Evolutionary conservation across 2,113 vertebrate species (phyloP).

Genomic region (Syngnathus typhle): DNA sequence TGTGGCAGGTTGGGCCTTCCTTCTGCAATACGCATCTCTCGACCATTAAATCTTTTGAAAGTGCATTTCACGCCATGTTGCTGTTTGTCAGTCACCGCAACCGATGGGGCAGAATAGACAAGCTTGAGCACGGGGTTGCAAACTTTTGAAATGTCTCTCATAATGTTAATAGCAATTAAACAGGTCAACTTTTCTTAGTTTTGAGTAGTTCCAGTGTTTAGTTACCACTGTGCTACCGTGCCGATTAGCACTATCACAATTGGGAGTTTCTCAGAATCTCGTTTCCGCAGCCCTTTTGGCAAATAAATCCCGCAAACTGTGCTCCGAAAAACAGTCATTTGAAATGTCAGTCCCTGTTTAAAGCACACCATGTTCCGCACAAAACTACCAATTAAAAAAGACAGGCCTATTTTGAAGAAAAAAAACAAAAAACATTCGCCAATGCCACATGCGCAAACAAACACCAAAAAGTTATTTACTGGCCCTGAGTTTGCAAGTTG

Average conservation of each 20-base stretch:
- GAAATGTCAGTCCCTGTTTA: neutral
- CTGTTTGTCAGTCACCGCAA: neutral
- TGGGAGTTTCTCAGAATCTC: neutral
- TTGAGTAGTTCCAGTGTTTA: neutral
- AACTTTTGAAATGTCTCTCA: neutral
- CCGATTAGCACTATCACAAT: neutral
- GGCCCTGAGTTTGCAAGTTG: conserved; percentile 11
- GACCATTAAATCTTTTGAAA: conserved; percentile 26
- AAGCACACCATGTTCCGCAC: conserved; percentile 5
- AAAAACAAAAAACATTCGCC: neutral
- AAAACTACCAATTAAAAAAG: conserved; percentile 2
- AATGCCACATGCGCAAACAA: neutral
- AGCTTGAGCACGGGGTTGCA: neutral
- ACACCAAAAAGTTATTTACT: conserved; percentile 8
- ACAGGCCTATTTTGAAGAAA: neutral
- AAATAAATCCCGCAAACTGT: conserved; percentile 1
- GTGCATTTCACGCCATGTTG: conserved; percentile 19
- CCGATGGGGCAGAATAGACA: too few relatives aligned
- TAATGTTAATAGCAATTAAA: neutral
- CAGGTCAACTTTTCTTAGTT: too few relatives aligned
- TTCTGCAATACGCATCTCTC: conserved; percentile 47
- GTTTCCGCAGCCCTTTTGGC: neutral
- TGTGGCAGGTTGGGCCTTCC: conserved; percentile 31
- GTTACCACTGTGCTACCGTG: neutral
- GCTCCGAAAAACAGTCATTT: conserved; percentile 4